Conservation (phyloP, 2,113 vertebrate genomes). For the Chaetodon trifascialis region DNA sequence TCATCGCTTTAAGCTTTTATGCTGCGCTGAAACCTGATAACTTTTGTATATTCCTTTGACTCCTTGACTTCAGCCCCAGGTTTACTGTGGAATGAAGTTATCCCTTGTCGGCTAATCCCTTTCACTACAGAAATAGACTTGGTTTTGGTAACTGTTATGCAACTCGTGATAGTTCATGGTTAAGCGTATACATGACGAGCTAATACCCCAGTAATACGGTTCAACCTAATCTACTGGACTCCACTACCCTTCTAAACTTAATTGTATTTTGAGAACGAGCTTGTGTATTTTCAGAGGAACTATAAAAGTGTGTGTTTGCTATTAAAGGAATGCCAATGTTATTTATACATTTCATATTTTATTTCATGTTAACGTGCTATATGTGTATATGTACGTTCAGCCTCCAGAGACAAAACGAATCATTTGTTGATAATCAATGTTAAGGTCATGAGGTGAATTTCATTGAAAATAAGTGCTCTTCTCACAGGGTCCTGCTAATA, state of each 20-base stretch:
- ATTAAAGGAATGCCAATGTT: conserved; percentile 16
- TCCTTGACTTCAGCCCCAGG: conserved; percentile 56
- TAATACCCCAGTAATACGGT: conserved; percentile 60
- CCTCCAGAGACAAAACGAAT: neutral
- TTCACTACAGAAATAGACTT: conserved; percentile 70
- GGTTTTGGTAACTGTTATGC: conserved; percentile 67
- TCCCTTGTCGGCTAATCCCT: conserved; percentile 55
- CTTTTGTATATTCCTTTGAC: conserved; percentile 58
- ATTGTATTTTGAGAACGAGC: conserved; percentile 42
- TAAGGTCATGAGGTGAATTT: neutral
- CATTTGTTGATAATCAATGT: neutral
- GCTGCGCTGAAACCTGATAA: conserved; percentile 55
- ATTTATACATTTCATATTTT: neutral
- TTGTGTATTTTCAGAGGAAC: conserved; percentile 21
- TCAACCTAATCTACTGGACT: conserved; percentile 59
- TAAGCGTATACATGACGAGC: conserved; percentile 54
- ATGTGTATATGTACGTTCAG: neutral
- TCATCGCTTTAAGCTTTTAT: conserved; percentile 60
- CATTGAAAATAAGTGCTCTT: conserved; percentile 29
- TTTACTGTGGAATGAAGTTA: conserved; percentile 73
- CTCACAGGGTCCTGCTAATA: conserved; percentile 44
- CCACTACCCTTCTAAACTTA: conserved; percentile 53
- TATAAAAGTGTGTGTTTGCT: conserved; percentile 10
- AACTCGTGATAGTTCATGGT: conserved; percentile 64
- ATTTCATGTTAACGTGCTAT: too few species aligned